phyloP scores from a whole-genome alignment of 2,888 invertebrate species.

The Halictus ligatus region DNA sequence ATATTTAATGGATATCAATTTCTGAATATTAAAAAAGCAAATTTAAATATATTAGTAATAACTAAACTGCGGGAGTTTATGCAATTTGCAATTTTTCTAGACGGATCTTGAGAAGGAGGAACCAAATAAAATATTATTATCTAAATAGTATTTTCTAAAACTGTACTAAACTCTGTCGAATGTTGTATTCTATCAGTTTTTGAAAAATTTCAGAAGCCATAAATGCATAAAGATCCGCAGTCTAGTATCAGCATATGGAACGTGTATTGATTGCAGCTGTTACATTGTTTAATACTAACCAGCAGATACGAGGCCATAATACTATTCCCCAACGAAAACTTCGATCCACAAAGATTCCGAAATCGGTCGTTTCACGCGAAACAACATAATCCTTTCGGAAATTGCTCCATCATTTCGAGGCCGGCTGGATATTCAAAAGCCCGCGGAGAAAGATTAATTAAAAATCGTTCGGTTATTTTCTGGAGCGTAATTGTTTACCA shows the following conservation, averaged over 20 bases:
- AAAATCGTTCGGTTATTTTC: constrained; percentile 10
- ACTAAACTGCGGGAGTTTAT: too few relatives aligned
- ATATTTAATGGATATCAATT: neutral
- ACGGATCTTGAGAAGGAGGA: too few relatives aligned
- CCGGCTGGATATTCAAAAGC: neutral
- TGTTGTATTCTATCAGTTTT: too few relatives aligned
- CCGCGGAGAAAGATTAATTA: constrained; percentile 1
- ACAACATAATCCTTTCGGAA: neutral
- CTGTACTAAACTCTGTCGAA: too few relatives aligned
- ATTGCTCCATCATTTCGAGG: neutral
- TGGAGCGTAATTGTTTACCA: constrained; percentile 3
- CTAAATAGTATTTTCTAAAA: too few relatives aligned
- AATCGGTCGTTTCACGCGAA: constrained; percentile 3
- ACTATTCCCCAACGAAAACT: neutral
- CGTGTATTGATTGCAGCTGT: neutral
- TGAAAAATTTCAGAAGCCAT: too few relatives aligned
- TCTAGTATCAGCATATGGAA: neutral
- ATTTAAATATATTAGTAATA: neutral
- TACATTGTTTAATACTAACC: neutral
- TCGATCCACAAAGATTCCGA: neutral
- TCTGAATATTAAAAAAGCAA: neutral
- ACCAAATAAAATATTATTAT: too few relatives aligned
- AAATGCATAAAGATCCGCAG: too few relatives aligned
- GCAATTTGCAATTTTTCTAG: too few relatives aligned
- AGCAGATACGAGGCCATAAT: neutral